Conservation (phyloP, 2,797 vertebrate genomes). For the Threskiornis aethiopicus region DNA sequence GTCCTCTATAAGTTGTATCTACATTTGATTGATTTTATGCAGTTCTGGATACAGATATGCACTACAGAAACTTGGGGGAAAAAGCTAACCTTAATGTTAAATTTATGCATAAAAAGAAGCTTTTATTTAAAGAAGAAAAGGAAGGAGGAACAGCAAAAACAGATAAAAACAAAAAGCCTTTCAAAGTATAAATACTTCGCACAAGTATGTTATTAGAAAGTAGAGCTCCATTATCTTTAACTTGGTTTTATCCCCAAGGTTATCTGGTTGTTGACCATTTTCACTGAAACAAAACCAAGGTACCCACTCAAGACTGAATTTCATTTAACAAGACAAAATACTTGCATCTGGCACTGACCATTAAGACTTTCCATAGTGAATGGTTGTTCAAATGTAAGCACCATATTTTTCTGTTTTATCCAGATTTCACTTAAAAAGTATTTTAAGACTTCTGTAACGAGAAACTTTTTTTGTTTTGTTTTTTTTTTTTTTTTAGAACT, state of each 20-base stretch:
- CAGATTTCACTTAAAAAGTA: neutral
- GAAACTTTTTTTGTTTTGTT: too few relatives aligned
- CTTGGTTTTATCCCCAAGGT: neutral
- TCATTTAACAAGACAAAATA: neutral
- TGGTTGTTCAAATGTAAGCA: neutral
- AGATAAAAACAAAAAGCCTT: fast-evolving
- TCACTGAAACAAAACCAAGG: neutral
- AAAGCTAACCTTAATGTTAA: neutral
- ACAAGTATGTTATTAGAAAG: neutral
- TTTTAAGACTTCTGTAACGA: neutral
- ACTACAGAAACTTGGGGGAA: neutral
- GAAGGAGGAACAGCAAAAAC: neutral
- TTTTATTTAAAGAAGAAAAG: neutral
- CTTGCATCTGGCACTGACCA: neutral
- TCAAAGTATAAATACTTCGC: neutral
- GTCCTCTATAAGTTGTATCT: neutral
- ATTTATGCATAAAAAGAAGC: neutral
- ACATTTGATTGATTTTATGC: neutral
- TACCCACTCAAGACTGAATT: neutral
- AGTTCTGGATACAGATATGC: neutral
- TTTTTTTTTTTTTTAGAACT: neutral
- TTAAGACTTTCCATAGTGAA: neutral
- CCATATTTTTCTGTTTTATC: neutral
- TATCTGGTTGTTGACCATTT: neutral
- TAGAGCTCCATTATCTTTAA: neutral